Percentiles rank a stretch among this genome's conserved stretches.
Conservation (phyloP, 2,888 invertebrate species). For the Trypoxylon attenuatum region DNA sequence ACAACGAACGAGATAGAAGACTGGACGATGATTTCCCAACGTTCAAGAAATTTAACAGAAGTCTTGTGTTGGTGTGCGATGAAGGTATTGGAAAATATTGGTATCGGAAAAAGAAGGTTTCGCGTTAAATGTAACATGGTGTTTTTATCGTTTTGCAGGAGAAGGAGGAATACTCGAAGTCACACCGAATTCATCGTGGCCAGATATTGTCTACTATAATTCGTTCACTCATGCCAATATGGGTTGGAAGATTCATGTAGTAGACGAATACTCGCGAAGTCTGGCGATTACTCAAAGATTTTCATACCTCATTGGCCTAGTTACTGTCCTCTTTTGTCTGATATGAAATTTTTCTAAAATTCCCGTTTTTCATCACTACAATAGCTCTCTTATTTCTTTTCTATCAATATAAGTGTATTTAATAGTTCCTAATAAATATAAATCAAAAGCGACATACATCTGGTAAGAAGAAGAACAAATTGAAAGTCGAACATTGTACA, state of each 20-base stretch:
- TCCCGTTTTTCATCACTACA: too few species aligned
- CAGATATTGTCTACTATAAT: conserved; percentile 94
- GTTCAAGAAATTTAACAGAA: conserved; percentile 90
- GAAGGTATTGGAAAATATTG: too few species aligned
- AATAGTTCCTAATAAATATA: too few species aligned
- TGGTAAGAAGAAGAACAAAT: too few species aligned
- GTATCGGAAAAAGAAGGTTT: too few species aligned
- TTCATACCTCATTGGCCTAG: conserved; percentile 43
- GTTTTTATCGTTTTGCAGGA: conserved; percentile 73
- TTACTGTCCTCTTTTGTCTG: conserved; percentile 48
- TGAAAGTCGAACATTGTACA: too few species aligned
- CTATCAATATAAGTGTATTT: too few species aligned
- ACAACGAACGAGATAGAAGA: conserved; percentile 82
- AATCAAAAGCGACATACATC: too few species aligned
- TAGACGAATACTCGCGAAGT: conserved; percentile 82
- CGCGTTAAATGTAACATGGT: too few species aligned
- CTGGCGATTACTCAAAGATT: conserved; percentile 38
- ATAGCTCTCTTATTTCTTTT: too few species aligned
- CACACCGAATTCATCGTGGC: conserved; percentile 92
- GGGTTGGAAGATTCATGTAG: conserved; percentile 95
- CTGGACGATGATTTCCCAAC: conserved; percentile 86
- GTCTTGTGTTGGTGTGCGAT: conserved; percentile 83
- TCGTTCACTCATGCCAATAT: conserved; percentile 95
- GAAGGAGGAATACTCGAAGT: conserved; percentile 85
- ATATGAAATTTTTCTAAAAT: conserved; percentile 26